Evolutionary conservation across 2,888 invertebrate genomes (phyloP).

Genomic region (Papilio gigon): DNA sequence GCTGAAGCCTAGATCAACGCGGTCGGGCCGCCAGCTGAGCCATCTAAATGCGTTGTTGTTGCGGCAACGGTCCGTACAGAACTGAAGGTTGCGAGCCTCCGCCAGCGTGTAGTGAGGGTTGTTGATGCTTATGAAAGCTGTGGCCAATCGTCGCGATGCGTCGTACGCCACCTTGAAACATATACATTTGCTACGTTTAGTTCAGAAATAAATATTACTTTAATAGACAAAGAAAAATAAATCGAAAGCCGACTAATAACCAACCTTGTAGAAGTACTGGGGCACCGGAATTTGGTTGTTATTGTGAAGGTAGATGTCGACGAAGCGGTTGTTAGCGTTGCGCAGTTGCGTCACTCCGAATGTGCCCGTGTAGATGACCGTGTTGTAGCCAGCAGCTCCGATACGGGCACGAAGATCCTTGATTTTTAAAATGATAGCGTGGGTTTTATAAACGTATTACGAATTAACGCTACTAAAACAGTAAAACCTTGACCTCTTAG

Average conservation of each 20-base stretch:
- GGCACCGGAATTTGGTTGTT: constrained; percentile 69
- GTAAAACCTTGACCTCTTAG: too few species aligned
- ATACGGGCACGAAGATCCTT: constrained; percentile 71
- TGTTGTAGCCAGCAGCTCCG: constrained; percentile 63
- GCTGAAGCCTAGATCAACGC: constrained; percentile 80
- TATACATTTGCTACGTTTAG: background rate
- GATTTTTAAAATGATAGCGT: constrained; percentile 14
- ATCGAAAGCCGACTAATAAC: background rate
- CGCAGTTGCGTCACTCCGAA: constrained; percentile 82
- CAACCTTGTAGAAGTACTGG: constrained; percentile 71
- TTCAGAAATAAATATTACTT: background rate
- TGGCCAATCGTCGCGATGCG: constrained; percentile 70
- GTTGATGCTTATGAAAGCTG: constrained; percentile 84
- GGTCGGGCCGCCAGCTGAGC: constrained; percentile 81
- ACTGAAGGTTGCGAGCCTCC: constrained; percentile 67
- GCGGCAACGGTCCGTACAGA: constrained; percentile 80
- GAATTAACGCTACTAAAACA: background rate
- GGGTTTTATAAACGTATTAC: background rate
- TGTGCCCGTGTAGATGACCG: constrained; percentile 83
- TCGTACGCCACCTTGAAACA: constrained; percentile 80
- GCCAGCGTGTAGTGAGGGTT: constrained; percentile 80
- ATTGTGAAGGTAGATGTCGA: constrained; percentile 69
- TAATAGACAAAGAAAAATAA: background rate
- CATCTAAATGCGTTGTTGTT: constrained; percentile 83
- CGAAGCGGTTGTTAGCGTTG: constrained; percentile 67